A percentile compares a stretch with the other conserved stretches of the same genome.
These are phyloP conservation scores for Trachelus troglodyta DNA, from an alignment of 2,888 invertebrate genomes.

Conservation along the genomic window DNA sequence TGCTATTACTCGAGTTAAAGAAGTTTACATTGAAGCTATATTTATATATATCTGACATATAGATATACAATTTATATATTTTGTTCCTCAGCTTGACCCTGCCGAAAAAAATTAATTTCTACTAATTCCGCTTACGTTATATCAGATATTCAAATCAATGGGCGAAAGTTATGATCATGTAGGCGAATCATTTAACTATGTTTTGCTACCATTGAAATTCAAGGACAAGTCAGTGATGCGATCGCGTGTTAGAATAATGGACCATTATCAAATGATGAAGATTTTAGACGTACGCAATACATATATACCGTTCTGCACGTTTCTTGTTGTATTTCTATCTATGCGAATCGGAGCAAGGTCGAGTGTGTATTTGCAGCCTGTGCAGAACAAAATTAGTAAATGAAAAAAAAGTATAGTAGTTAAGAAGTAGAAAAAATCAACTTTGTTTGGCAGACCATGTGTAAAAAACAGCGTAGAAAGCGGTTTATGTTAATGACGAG, in stretches of 20 bases:
- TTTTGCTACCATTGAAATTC: not conserved
- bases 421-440: not conserved
- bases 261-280: not conserved
- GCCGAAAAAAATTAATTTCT: too few species aligned
- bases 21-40: not conserved
- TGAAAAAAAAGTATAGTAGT: not conserved
- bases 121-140: too few species aligned
- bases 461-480: not conserved
- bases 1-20: too few species aligned
- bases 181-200: too few species aligned
- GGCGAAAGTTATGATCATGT: too few species aligned
- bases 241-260: not conserved
- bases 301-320: not conserved
- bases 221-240: not conserved
- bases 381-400: not conserved
- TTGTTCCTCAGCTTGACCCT: too few species aligned
- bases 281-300: not conserved
- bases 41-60: not conserved
- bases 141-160: too few species aligned
- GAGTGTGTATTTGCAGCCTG: not conserved
- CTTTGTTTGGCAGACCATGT: not conserved
- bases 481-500: not conserved
- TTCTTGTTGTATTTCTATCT: not conserved
- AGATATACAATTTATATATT: not conserved
- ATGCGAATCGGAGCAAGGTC: not conserved